phyloP scores from a whole-genome alignment of 2,888 invertebrate species.

The Lasioglossum marginatum region DNA sequence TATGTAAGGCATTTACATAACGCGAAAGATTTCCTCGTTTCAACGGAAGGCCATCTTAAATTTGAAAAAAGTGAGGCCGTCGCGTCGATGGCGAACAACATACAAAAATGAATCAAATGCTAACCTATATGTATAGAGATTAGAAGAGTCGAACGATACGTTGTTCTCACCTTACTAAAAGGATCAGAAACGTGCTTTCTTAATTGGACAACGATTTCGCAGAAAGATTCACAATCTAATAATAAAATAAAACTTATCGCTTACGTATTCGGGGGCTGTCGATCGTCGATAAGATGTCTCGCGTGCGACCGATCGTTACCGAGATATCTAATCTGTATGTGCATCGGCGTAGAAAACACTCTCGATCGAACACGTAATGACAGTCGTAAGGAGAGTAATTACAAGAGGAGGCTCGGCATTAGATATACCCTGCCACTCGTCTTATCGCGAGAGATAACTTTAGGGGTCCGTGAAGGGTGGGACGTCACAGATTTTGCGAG shows the following conservation, averaged over 20 bases:
- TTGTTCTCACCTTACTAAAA: background rate
- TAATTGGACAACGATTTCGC: too few species aligned
- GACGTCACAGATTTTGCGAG: slow-evolving; percentile 22
- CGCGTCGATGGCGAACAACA: background rate
- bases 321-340: background rate
- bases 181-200: background rate
- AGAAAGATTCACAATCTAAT: background rate
- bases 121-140: too few species aligned
- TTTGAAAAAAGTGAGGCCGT: background rate
- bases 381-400: slow-evolving; percentile 8
- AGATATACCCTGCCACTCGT: background rate
- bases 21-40: background rate
- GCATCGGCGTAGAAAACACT: background rate
- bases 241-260: background rate
- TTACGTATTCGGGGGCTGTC: background rate
- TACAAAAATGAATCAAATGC: background rate
- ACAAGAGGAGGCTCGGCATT: background rate
- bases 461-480: slow-evolving; percentile 22
- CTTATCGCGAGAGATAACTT: slow-evolving; percentile 18
- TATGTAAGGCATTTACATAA: background rate
- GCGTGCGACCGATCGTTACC: background rate
- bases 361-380: background rate
- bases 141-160: background rate
- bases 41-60: background rate
- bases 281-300: background rate